Base-by-base conservation (phyloP, 2,113 vertebrate genomes). In the Phalacrocorax brasilianus region DNA sequence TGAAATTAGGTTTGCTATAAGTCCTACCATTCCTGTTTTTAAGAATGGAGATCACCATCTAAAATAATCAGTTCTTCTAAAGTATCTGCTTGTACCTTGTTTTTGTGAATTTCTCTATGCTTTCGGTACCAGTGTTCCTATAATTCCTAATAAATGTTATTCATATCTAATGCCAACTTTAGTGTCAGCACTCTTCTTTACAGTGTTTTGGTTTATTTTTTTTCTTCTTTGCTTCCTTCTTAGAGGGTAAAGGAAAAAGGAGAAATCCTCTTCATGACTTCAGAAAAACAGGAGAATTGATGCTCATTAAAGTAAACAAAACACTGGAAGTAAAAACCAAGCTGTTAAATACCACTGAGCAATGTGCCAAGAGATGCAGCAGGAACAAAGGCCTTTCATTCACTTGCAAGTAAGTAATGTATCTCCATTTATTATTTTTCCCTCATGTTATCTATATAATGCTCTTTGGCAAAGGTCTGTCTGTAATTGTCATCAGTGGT, bases 221-320 rank as follows among this genome's bases (percentile, higher is more conserved):
- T 14, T 28, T 19, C 24, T 61, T 95, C 5, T 93, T 91, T 47
- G 4, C 8, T 89, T 93, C 16, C 92, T 70, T 93, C 80, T 89
- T 97, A 99, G 99, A 99, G 89, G 96, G 98, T 73, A 99, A 98
- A 93, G 98, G 95, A 83, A 98, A 97, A 97, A 98, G 94, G 97
- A 98, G 99, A 97, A 99, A 99, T 96, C 96, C 98, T 30, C 99
- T 99, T 82, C 99, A 99, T 85, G 99, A 99, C 97, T 99, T 99
- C 97, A 98, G 98, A 98, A 99, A 98, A 97, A 99, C 98, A 42
- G 98, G 99, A 56, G 98, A 99, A 12, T 85, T 98, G 56, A 98
- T 97, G 63, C 96, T 99, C 90, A 94, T 98, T 83, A 98, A 97
- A 91, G 94, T 98, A 32, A 98, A 99, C 88, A 97, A 98, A 79